Evolutionary conservation across 2,797 vertebrate genomes (phyloP), one percentile per base, ranked within the genome.

Genomic region (Muscicapa comitata): DNA sequence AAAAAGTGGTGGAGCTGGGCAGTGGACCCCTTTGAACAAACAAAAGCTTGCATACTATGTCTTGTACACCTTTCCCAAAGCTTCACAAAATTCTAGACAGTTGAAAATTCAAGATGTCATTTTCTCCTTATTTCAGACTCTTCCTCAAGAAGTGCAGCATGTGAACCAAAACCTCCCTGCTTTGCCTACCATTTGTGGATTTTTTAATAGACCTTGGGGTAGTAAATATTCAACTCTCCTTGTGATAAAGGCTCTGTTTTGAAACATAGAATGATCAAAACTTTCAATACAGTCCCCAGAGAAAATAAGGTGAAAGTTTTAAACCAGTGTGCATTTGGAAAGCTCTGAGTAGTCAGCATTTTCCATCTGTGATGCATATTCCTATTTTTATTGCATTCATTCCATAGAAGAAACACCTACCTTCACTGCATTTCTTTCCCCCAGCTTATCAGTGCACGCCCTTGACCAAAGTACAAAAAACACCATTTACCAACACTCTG

Each of bases 1-100:
- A 45, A 12, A 59, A 63, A 79, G 14, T 11, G 35, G 25, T 23
- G 9, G 25, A 82, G 29, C 24, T 53, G 18, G n/a, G 24, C n/a
- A 59, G 24, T 7, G 0, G 21, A 35, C 12, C 24, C 17, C 21
- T 83, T 45, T 1, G 2, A 90, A 67, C 8, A 72, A 79, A 48
- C 2, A 10, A 71, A 73, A 80, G 2, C 28, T 62, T 4, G 2
- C 2, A 1, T 1, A 1, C 11, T 59, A 11, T 7, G 3, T 40
- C 78, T 63, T 43, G 14, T 16, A 53, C 1, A 53, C 4, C 11
- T 79, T 87, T 85, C 68, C 31, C 38, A 85, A 71, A 92, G 18
- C 16, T 51, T 50, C 13, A 23, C 17, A 48, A 63, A 86, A 86
- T 48, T 45, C 55, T n/a, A 1, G 1, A 35, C 14, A 29, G 28